Conservation (phyloP, 2,888 invertebrate species). For the Caenorhabditis doughertyi region DNA sequence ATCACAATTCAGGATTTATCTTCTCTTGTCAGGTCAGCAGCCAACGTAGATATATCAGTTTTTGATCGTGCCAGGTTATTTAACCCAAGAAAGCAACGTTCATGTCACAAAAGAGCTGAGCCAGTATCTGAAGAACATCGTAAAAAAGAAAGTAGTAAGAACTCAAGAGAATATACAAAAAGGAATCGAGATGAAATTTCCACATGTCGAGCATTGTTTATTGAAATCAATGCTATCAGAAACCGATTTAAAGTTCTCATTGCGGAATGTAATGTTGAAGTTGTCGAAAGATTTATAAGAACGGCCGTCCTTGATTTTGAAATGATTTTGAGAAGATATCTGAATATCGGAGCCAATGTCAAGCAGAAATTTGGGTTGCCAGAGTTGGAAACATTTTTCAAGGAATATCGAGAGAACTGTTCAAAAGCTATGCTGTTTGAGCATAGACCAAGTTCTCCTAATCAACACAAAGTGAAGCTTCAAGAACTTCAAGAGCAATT, state of each 20-base stretch:
- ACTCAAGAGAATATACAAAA: constrained; percentile 57
- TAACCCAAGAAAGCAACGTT: constrained; percentile 48
- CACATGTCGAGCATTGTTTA: background rate
- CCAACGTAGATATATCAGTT: constrained; percentile 6
- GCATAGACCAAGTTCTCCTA: constrained; percentile 13
- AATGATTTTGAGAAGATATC: background rate
- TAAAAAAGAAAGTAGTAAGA: constrained; percentile 47
- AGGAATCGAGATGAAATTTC: constrained; percentile 53
- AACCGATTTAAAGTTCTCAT: constrained; percentile 1
- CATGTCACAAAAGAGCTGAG: constrained; percentile 51
- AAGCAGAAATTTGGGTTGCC: background rate
- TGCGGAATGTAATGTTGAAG: background rate
- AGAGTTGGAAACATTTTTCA: background rate
- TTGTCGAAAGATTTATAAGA: background rate
- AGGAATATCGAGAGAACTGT: background rate
- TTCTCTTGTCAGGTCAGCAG: background rate
- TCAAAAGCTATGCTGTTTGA: background rate
- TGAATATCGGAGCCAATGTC: background rate
- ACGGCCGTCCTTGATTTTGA: background rate
- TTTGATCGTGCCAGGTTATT: constrained; percentile 40
- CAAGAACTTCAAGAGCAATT: constrained; percentile 11
- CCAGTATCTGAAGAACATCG: constrained; percentile 44
- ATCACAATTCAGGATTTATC: constrained; percentile 30
- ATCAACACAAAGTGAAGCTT: constrained; percentile 1
- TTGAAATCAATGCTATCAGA: constrained; percentile 10